Evolutionary conservation across 2,888 invertebrate genomes (phyloP).

Genomic region (Dryococelus australis): DNA sequence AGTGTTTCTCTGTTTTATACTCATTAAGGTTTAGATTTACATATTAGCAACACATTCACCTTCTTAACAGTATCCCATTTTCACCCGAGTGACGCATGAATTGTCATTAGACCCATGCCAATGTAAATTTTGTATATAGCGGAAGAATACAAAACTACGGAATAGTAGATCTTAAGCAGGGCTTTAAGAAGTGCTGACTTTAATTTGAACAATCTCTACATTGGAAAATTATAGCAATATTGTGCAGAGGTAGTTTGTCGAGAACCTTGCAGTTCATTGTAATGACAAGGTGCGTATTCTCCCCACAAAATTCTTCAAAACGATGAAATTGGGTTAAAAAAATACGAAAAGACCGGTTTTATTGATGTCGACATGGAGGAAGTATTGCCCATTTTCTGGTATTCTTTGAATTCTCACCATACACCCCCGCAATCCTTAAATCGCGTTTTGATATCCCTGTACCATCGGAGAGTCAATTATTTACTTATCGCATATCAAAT

Average conservation of each 20-base stretch:
- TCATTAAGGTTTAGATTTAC: no score
- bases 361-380: background rate
- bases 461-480: no score
- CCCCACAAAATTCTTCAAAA: background rate
- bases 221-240: slow-evolving; percentile 25
- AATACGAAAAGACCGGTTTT: background rate
- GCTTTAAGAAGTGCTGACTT: no score
- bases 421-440: background rate
- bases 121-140: no score
- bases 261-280: background rate
- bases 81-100: background rate
- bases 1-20: no score
- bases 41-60: no score
- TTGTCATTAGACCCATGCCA: background rate
- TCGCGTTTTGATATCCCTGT: background rate
- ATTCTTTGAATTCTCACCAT: background rate
- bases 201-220: background rate
- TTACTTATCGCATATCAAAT: no score
- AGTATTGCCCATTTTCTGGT: background rate
- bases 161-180: no score
- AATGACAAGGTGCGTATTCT: background rate
- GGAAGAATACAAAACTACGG: no score
- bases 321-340: background rate
- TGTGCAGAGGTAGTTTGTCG: background rate
- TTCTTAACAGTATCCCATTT: no score